Base-by-base conservation (phyloP, 2,888 invertebrate genomes). In the Drosophila engyochracea region DNA sequence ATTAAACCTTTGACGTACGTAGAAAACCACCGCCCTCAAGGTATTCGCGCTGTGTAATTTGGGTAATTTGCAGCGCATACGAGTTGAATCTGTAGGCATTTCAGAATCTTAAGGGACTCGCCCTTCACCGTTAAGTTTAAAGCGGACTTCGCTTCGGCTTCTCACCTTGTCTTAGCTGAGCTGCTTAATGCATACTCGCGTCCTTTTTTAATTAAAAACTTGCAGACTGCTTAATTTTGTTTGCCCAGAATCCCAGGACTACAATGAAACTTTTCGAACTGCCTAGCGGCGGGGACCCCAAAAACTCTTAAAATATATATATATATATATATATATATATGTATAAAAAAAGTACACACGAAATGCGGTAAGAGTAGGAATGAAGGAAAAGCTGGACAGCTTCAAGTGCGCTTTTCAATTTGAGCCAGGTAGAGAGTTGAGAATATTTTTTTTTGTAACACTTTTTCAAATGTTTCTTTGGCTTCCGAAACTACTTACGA, bases 161-260 rank as follows among this genome's bases (percentile, higher is more conserved):
- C 70, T 62, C 69, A 85, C 79, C 71, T 65, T 68, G 60, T 68
- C 69, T 72, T 28, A 10, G 47, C 9, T 25, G 70, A 74, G 84
- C 78, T 81, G 89, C 77, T 86, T 89, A 70, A 86, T 83, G 84
- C 84, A 73, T 54, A 77, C 72, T 76, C 70, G 89, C 68, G 87
- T 81, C 89, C 87, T 90, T 90, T 85, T 85, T 85, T 91, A 85
- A 91, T 85, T 91, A 91, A 85, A 85, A 85, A 85, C 91, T 85
- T 85, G 85, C 90, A 91, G 91, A 85, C 85, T 91, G 85, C 91
- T 91, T 91, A 91, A 85, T 85, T 91, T 85, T 89, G 85, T 89
- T 85, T 91, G 88, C 82, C 76, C 88, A 85, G 89, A 89, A 89
- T 85, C 90, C 90, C 90, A 71, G 80, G 91, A 91, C 91, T 79